A percentile compares a stretch with the other conserved stretches of the same genome.
These are phyloP conservation scores for Motacilla alba DNA, from an alignment of 2,113 vertebrate species.

Conservation along the genomic window DNA sequence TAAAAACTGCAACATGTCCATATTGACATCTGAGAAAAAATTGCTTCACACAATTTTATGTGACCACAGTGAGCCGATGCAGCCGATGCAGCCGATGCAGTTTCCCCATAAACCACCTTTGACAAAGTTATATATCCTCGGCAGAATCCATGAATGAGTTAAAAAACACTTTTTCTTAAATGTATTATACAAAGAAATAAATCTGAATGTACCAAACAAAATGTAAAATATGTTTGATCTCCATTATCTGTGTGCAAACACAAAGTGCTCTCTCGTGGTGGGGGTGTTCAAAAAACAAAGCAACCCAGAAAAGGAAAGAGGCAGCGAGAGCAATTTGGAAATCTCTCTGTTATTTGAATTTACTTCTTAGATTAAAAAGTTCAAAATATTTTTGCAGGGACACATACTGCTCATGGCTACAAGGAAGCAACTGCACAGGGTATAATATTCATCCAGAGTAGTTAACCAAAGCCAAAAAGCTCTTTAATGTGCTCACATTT, in stretches of 20 bases:
- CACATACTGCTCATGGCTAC: not conserved
- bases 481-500: not conserved
- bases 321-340: not conserved
- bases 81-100: not conserved
- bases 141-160: not conserved
- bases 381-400: not conserved
- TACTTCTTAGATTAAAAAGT: not conserved
- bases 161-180: not conserved
- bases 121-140: not conserved
- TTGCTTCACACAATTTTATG: not conserved
- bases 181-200: not conserved
- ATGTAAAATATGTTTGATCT: not conserved
- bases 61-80: not conserved
- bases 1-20: not conserved
- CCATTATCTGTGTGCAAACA: not conserved
- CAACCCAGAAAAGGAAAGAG: not conserved
- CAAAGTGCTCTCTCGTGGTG: not conserved
- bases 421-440: not conserved
- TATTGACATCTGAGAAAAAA: not conserved
- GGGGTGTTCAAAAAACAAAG: not conserved
- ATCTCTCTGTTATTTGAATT: not conserved
- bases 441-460: not conserved
- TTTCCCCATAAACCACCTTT: not conserved
- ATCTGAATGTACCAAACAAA: not conserved
- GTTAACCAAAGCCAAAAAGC: not conserved